Conservation (phyloP, 2,888 invertebrate genomes). For the Atethmia centrago region DNA sequence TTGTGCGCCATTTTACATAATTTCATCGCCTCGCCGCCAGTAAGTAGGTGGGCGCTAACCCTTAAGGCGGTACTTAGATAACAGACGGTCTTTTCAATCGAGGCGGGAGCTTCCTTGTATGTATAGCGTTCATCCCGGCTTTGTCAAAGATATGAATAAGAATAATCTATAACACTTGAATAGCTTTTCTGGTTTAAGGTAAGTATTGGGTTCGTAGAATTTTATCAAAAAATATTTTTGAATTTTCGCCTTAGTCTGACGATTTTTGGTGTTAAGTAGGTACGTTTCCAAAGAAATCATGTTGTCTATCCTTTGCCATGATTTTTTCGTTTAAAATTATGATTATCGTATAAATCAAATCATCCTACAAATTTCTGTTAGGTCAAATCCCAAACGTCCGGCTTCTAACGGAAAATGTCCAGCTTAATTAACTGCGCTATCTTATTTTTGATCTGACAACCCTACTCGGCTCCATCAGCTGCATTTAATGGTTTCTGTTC, state of each 20-base stretch:
- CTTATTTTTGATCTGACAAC: conserved; percentile 52
- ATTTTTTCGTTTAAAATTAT: background rate
- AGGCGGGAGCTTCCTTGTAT: conserved; percentile 45
- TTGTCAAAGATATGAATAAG: conserved; percentile 59
- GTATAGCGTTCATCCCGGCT: conserved; percentile 51
- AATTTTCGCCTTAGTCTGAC: background rate
- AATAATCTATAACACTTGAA: conserved; percentile 62
- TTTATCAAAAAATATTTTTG: conserved; percentile 32
- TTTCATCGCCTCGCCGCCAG: background rate
- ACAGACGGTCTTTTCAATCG: conserved; percentile 56
- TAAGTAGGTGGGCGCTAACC: conserved; percentile 16
- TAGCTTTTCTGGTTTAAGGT: conserved; percentile 51
- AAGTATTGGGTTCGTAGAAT: conserved; percentile 31
- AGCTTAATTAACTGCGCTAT: conserved; percentile 50
- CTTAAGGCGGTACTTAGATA: conserved; percentile 57
- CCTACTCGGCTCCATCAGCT: conserved; percentile 46
- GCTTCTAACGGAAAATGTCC: conserved; percentile 25
- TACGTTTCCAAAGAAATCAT: background rate
- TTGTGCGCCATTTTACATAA: background rate
- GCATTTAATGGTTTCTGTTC: conserved; percentile 59
- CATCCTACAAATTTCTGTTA: conserved; percentile 12
- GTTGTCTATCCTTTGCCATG: background rate
- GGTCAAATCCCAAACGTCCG: conserved; percentile 18
- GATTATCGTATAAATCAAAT: conserved; percentile 1
- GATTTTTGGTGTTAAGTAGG: background rate